Evolutionary conservation across 2,113 vertebrate species (phyloP).

Genomic region (Lepidothrix coronata): DNA sequence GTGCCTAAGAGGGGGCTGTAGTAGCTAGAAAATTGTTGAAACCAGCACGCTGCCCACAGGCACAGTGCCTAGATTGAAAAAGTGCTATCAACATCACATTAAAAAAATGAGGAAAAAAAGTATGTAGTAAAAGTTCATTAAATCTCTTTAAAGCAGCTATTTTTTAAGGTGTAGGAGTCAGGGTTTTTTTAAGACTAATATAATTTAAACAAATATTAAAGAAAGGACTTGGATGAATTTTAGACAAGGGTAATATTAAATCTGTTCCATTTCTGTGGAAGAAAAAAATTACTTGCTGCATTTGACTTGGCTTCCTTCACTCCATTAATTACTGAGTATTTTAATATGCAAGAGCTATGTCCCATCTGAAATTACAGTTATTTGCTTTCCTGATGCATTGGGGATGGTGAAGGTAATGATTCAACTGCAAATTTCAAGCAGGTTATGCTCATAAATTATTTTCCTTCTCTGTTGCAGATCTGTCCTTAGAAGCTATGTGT

Average conservation of each 20-base stretch:
- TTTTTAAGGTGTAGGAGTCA: background rate
- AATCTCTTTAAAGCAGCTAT: background rate
- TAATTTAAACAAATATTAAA: conserved; percentile 3
- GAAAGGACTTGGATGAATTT: background rate
- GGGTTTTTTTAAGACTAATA: background rate
- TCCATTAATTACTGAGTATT: background rate
- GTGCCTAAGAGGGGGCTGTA: background rate
- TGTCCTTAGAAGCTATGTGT: conserved; percentile 1
- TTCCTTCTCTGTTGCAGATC: background rate
- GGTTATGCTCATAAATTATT: background rate
- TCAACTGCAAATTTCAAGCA: conserved; percentile 44
- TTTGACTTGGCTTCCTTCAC: background rate
- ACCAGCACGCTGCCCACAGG: background rate
- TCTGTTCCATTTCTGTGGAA: background rate
- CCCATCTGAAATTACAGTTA: background rate
- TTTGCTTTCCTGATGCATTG: background rate
- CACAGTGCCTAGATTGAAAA: background rate
- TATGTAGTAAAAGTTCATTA: background rate
- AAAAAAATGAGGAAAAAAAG: background rate
- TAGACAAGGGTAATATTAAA: background rate
- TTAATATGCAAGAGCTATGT: background rate
- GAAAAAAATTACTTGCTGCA: background rate
- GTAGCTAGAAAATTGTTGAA: background rate
- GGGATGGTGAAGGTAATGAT: background rate
- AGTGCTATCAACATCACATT: background rate